Evolutionary conservation across 1,140 invertebrate species (phyloP).

Genomic region (Epicauta chinensis): DNA sequence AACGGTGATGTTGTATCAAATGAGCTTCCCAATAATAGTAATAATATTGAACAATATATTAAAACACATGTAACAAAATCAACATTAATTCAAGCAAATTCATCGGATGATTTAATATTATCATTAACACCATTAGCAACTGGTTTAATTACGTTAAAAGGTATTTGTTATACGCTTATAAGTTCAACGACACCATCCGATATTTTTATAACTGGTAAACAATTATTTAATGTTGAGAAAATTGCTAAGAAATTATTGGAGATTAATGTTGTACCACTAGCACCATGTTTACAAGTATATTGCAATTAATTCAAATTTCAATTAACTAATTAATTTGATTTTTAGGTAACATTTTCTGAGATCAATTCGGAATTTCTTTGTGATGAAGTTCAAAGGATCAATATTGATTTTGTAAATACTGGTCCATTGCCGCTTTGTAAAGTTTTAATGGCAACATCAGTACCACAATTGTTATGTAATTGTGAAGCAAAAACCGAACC

Average conservation of each 20-base stretch:
- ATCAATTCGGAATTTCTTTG: constrained; percentile 62
- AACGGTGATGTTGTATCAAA: constrained; percentile 41
- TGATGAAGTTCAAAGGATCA: constrained; percentile 63
- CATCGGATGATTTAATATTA: constrained; percentile 40
- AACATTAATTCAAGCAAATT: constrained; percentile 40
- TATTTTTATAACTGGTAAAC: constrained; percentile 53
- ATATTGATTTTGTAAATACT: constrained; percentile 62
- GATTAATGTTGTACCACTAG: constrained; percentile 58
- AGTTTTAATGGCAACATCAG: constrained; percentile 59
- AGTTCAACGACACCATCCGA: constrained; percentile 31
- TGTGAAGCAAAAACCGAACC: constrained; percentile 26
- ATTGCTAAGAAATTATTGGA: constrained; percentile 48
- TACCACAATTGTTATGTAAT: constrained; percentile 57
- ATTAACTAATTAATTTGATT: constrained; percentile 25
- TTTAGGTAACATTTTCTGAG: constrained; percentile 62
- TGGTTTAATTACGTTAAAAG: constrained; percentile 43
- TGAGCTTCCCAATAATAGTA: constrained; percentile 34
- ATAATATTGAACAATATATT: constrained; percentile 38
- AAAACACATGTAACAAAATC: constrained; percentile 43
- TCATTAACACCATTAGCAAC: constrained; percentile 44
- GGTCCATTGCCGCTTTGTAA: constrained; percentile 60
- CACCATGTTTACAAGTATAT: constrained; percentile 66
- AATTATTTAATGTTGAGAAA: constrained; percentile 50
- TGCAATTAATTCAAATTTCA: constrained; percentile 2
- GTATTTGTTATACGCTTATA: constrained; percentile 43